Base-by-base conservation (phyloP, 1,140 invertebrate genomes). In the Goniozus legneri region DNA sequence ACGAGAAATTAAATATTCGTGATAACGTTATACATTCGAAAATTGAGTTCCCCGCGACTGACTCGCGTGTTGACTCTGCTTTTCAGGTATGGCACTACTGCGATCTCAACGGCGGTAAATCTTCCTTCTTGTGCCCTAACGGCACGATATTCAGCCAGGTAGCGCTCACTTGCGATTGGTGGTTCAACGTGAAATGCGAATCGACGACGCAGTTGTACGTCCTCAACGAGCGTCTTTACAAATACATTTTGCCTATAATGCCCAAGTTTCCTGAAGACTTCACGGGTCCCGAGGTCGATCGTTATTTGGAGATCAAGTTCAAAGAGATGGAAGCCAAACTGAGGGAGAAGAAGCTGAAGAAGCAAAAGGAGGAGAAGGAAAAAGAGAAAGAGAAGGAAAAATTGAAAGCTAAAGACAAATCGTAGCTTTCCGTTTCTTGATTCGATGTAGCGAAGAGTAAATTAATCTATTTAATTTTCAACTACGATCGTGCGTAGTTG, bases 81-180 rank as follows among this genome's bases (percentile, higher is more conserved):
- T 79, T 77, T 33, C 65, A 89, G 87, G 89, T 91, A 4, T 93
- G 89, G 89, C 90, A 93, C 68, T 92, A 92, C 60, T 93, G 91
- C 60, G 89, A 92, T 71, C 76, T 92, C n/a, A 92, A 92, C 62
- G 91, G 90, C 8, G 89, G 90, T 6, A 89, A 93, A 73, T 88
- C 91, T 3, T 91, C 89, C 1, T 95, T 94, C 62, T 75, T 94
- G 2, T 95, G 91, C 65, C 91, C 91, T 6, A 94, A 94, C 62
- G 90, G 91, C 14, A 95, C 92, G 3, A 88, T 94, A 58, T 95
- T 94, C 74, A 92, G 86, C 63, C 92, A 95, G 78, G 85, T 87
- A 2, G 83, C 82, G 1, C 71, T 91, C 0, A 92, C 89, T 0
- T 94, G 91, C 56, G 89, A 92, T 67, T 92, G 91, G 91, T 93